A percentile compares a stretch with the other conserved stretches of the same genome.
Conservation (phyloP, 2,797 vertebrate genomes). For the Cyclura pinguis region DNA sequence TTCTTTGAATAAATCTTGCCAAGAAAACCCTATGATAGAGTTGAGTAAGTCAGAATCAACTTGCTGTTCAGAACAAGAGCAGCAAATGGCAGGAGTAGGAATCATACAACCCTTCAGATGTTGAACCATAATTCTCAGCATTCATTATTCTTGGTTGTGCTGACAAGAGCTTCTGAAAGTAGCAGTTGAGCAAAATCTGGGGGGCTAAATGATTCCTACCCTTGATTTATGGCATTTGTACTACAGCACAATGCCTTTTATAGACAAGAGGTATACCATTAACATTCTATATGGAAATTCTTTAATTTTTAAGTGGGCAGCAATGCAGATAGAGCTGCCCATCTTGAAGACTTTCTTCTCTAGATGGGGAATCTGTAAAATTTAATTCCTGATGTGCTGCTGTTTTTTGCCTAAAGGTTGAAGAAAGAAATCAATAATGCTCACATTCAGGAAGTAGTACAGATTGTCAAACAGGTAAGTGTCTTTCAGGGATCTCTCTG, state of each 20-base stretch:
- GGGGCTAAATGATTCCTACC: too few species aligned
- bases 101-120: too few species aligned
- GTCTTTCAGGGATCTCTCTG: neutral
- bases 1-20: too few species aligned
- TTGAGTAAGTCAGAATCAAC: too few species aligned
- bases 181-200: too few species aligned
- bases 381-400: neutral
- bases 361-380: neutral
- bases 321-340: neutral
- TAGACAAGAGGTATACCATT: neutral
- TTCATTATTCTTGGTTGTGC: too few species aligned
- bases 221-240: neutral
- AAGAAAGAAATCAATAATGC: slow-evolving; percentile 85
- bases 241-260: accelerated
- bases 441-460: slow-evolving; percentile 84
- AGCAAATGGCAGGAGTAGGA: too few species aligned
- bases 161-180: too few species aligned
- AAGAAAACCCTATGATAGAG: too few species aligned
- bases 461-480: slow-evolving; percentile 80
- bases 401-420: slow-evolving; percentile 69
- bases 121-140: too few species aligned
- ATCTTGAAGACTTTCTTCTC: neutral
- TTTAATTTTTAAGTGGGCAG: neutral
- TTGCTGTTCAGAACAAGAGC: too few species aligned
- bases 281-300: neutral